Evolutionary conservation across 2,888 invertebrate genomes (phyloP).

Genomic region (Anoplius nigerrimus): DNA sequence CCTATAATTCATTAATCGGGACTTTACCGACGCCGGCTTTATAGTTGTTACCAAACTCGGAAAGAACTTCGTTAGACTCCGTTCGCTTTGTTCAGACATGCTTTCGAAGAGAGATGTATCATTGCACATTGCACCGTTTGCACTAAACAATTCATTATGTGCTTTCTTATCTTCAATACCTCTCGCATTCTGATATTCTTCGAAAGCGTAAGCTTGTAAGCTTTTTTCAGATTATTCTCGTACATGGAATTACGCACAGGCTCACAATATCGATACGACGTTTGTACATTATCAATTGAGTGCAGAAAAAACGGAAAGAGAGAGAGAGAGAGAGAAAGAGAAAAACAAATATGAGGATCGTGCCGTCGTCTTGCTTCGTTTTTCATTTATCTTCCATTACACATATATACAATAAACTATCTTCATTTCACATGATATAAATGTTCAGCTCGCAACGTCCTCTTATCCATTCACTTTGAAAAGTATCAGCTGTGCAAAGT

Average conservation of each 20-base stretch:
- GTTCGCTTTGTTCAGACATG: constrained; percentile 12
- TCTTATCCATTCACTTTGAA: no score
- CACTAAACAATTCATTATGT: constrained; percentile 11
- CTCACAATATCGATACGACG: constrained; percentile 1
- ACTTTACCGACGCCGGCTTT: constrained; percentile 5
- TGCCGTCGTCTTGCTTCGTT: constrained; percentile 58
- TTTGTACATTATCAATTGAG: neutral
- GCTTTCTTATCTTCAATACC: constrained; percentile 11
- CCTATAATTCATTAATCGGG: constrained; percentile 5
- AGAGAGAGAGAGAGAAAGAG: neutral
- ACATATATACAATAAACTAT: neutral
- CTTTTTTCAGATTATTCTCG: constrained; percentile 9
- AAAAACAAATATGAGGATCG: constrained; percentile 30
- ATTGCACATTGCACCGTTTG: constrained; percentile 11
- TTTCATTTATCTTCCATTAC: constrained; percentile 60
- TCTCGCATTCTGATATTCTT: constrained; percentile 12
- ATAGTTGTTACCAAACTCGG: constrained; percentile 9
- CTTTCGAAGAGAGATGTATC: constrained; percentile 12
- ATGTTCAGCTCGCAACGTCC: neutral
- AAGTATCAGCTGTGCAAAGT: no score
- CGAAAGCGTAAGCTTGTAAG: constrained; percentile 12
- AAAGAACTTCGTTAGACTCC: constrained; percentile 12
- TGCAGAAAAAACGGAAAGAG: no score
- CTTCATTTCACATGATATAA: neutral
- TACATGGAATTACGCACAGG: constrained; percentile 6